Evolutionary conservation across 2,797 vertebrate genomes (phyloP), one percentile per base, ranked within the genome.

Genomic region (Gila robusta): DNA sequence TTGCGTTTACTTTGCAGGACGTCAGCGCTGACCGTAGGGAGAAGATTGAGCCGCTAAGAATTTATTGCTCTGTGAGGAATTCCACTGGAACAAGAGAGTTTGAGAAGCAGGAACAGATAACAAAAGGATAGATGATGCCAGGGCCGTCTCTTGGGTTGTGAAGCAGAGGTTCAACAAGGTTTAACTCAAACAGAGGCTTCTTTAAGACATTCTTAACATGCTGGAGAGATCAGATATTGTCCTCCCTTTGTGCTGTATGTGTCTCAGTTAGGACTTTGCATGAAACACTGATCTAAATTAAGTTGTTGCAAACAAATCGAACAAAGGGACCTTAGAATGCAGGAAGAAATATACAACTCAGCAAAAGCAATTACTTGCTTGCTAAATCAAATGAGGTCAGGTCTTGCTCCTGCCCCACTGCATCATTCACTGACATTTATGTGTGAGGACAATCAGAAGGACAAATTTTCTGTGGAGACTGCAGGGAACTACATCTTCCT

Each of bases 281-380:
- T 87, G 91, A 85, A 89, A 92, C 81, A 28, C 88, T 70, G 73
- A 71, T 82, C 88, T 91, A 91, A 92, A 92, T 91, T 83, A 84
- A 76, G 59, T 82, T 79, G 77, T 87, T 90, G 85, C 88, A 82
- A 89, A 66, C 44, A 54, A 91, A 79, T 56, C 78, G 79, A 87
- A 89, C 89, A 91, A 90, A 88, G 89, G 89, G 84, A 82, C 87
- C 56, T 88, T 66, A 87, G 84, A 88, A 86, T 39, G 69, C 64
- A 35, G 32, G 23, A 81, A 88, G 79, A 90, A 82, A 85, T 85
- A 88, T 89, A 84, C 72, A 90, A 86, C 81, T 79, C 78, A 76
- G 83, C 19, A 66, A 87, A 91, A 89, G 88, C 76, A 83, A 88
- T 91, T 87, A 86, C 59, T 81, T 78, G 84, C 59, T 81, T 78